Evolutionary conservation across 2,797 vertebrate genomes (phyloP), one percentile per base, ranked within the genome.

Genomic region (Benthosema pterotum): DNA sequence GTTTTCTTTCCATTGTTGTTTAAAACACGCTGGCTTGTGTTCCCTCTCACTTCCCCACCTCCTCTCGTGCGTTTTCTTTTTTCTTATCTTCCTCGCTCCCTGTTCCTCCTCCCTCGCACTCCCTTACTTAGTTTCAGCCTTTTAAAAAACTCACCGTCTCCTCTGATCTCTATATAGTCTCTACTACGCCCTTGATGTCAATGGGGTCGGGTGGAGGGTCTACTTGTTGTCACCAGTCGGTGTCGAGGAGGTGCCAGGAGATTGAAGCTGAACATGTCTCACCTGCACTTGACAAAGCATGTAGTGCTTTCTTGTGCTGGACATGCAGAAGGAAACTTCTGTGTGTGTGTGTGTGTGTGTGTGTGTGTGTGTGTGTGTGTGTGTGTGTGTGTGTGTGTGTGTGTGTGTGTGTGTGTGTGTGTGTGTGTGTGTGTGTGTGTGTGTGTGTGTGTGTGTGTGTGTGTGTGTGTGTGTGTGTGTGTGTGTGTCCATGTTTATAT

Each of bases 1-100:
- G 42, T 66, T 83, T 84, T 77, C 65, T 74, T 79, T 76, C 69
- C 65, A 64, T 75, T 83, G 75, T 83, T 78, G 54, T 69, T 72
- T 69, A 58, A 74, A 45, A 16, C 59, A 53, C 53, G 57, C 52
- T 0, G 0, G 14, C 17, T 65, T 51, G 38, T 57, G 38, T 72
- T 75, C 45, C 16, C 58, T 59, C 32, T 64, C 1, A 2, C 51
- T 71, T 60, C 67, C 57, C 54, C 18, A 17, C 18, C 65, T 58
- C 59, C 67, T 57, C 58, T 58, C 52, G 22, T 75, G 47, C 72
- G 38, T 69, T 83, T n/a, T n/a, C n/a, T n/a, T n/a, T n/a, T n/a
- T n/a, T n/a, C n/a, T n/a, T 52, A 59, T 80, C 59, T 58, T 57
- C 46, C 46, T 66, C 15, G 3, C 16, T 32, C 42, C 2, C 46